Conservation (phyloP, 1,140 invertebrate species). For the Drosophila pseudoobscura region DNA sequence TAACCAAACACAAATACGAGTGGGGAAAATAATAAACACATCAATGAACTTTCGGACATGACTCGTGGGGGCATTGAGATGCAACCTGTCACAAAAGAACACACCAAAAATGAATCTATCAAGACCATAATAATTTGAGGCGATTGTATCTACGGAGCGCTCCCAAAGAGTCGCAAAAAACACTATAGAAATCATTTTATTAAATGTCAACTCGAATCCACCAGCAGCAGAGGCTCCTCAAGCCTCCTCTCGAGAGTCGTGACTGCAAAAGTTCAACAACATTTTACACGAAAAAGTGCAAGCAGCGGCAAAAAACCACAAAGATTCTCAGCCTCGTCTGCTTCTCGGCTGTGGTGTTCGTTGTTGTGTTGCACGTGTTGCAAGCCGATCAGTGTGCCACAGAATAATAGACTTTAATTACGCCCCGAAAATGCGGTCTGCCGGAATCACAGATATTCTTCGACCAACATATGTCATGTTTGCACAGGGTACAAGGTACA, state of each 20-base stretch:
- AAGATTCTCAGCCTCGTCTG: conserved; percentile 59
- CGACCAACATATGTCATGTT: too few relatives aligned
- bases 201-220: conserved; percentile 67
- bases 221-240: conserved; percentile 26
- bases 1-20: conserved; percentile 38
- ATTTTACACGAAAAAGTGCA: conserved; percentile 78
- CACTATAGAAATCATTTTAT: conserved; percentile 68
- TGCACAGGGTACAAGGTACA: too few relatives aligned
- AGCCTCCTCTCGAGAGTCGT: conserved; percentile 45
- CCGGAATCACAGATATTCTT: not conserved
- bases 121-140: conserved; percentile 75
- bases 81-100: conserved; percentile 66
- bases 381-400: conserved; percentile 29
- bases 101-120: conserved; percentile 58
- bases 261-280: conserved; percentile 79
- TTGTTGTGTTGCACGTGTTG: conserved; percentile 65
- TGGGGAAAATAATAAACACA: conserved; percentile 50
- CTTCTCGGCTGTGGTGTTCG: conserved; percentile 13
- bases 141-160: conserved; percentile 63
- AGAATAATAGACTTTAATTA: conserved; percentile 52
- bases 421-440: conserved; percentile 40
- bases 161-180: not conserved
- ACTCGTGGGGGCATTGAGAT: conserved; percentile 16
- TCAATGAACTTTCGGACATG: conserved; percentile 57
- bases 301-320: conserved; percentile 36